phyloP scores from a whole-genome alignment of 2,113 vertebrate species.

The Scatophagus argus region DNA sequence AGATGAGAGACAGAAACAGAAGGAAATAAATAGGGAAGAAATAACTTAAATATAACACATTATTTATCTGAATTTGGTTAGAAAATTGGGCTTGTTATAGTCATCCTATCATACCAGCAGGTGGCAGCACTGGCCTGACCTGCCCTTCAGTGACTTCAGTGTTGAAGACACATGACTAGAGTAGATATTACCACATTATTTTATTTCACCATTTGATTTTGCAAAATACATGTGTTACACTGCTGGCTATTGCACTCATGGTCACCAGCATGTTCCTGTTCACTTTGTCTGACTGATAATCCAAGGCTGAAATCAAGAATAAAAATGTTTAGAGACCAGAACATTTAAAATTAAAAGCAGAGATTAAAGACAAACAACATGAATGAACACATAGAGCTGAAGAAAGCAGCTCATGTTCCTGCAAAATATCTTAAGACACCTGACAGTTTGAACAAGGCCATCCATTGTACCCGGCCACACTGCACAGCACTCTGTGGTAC shows the following conservation, averaged over 20 bases:
- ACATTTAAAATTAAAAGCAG: not conserved
- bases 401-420: no score
- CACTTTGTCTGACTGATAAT: not conserved
- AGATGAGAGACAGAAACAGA: not conserved
- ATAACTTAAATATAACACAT: not conserved
- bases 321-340: not conserved
- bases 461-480: not conserved
- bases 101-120: slow-evolving; percentile 54
- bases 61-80: not conserved
- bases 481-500: not conserved
- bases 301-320: not conserved
- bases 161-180: not conserved
- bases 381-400: no score
- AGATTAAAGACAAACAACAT: not conserved
- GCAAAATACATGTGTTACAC: not conserved
- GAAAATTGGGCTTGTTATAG: not conserved
- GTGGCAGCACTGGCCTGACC: slow-evolving; percentile 57
- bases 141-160: not conserved
- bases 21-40: not conserved
- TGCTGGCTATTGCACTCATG: not conserved
- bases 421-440: no score
- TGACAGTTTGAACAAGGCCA: not conserved
- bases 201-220: slow-evolving; percentile 19
- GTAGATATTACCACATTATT: not conserved
- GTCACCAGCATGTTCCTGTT: not conserved